Evolutionary conservation across 2,888 invertebrate genomes (phyloP).

Genomic region (Bugula neritina): DNA sequence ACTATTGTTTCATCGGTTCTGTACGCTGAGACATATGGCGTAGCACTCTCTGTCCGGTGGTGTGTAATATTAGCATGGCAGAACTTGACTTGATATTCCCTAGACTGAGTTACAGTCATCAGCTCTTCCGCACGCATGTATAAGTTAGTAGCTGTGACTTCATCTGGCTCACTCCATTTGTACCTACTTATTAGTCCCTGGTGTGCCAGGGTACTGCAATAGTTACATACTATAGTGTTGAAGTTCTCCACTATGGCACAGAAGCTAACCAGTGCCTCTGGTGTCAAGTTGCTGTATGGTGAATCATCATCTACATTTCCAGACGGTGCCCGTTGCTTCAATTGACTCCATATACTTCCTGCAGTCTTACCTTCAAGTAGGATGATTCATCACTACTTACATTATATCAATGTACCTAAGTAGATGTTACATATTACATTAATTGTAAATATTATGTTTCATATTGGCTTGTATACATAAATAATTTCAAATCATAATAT

Average conservation of each 20-base stretch:
- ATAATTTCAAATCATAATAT: no score
- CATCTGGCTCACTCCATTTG: constrained; percentile 22
- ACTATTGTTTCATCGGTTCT: background rate
- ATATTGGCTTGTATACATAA: no score
- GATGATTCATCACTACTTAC: no score
- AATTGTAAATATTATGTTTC: no score
- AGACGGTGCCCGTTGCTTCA: background rate
- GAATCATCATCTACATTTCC: background rate
- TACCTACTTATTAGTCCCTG: background rate
- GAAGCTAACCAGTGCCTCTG: background rate
- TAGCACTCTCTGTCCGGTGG: background rate
- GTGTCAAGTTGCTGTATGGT: background rate
- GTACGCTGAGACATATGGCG: background rate
- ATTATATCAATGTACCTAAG: no score
- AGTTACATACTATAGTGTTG: background rate
- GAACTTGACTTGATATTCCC: constrained; percentile 25
- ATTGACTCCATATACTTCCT: background rate
- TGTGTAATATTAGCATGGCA: constrained; percentile 22
- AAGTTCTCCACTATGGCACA: background rate
- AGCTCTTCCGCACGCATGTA: constrained; percentile 17
- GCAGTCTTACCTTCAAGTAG: background rate
- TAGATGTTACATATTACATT: no score
- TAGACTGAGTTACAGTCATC: constrained; percentile 10
- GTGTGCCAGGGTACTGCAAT: constrained; percentile 3
- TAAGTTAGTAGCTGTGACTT: background rate